Evolutionary conservation across 2,797 vertebrate genomes (phyloP).

Genomic region (Florisuga fusca): DNA sequence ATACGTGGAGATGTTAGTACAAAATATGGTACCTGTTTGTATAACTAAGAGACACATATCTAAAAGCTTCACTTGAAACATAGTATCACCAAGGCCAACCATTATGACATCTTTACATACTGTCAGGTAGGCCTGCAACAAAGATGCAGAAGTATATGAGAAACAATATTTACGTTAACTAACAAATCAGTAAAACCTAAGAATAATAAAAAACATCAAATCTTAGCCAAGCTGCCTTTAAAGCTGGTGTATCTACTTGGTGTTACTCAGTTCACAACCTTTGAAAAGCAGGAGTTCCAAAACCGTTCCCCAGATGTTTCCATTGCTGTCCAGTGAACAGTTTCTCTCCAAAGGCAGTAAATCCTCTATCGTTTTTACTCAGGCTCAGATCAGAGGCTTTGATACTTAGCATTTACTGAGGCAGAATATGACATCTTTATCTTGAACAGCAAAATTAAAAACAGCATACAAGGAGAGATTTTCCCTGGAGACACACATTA

Average conservation of each 20-base stretch:
- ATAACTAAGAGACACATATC: slow-evolving; percentile 83
- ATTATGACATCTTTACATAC: slow-evolving; percentile 88
- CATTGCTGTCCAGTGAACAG: not conserved
- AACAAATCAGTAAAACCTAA: not conserved
- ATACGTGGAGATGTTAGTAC: not conserved
- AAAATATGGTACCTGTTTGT: slow-evolving; percentile 79
- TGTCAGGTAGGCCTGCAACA: slow-evolving; percentile 84
- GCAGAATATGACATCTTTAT: not conserved
- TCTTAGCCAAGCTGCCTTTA: not conserved
- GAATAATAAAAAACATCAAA: not conserved
- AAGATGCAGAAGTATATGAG: not conserved
- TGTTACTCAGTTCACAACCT: not conserved
- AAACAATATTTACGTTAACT: not conserved
- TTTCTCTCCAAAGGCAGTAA: not conserved
- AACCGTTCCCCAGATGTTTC: not conserved
- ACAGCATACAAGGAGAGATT: not conserved
- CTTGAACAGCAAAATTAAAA: not conserved
- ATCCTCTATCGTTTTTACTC: not conserved
- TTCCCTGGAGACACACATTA: not conserved
- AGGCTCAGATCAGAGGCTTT: not conserved
- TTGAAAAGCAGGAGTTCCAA: not conserved
- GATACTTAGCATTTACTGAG: not conserved
- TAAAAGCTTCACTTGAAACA: slow-evolving; percentile 84
- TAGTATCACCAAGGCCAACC: slow-evolving; percentile 84
- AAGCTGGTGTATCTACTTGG: not conserved